Evolutionary conservation across 2,113 vertebrate species (phyloP), one percentile per base, ranked within the genome.

Genomic region (Mionectes macconnelli): DNA sequence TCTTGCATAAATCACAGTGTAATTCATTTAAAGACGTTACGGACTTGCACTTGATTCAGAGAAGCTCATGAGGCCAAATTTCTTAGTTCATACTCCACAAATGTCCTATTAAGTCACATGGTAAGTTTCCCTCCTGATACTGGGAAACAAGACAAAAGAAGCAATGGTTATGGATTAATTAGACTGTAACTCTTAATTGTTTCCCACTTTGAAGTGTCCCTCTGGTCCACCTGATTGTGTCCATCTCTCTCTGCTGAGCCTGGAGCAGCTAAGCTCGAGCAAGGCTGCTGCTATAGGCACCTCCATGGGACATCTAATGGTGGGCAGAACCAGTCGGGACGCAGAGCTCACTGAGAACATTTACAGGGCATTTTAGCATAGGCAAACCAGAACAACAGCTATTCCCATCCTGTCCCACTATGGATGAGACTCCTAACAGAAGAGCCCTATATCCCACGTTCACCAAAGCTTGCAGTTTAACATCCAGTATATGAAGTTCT

Each of bases 281-380:
- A 63, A 75, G 15, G 6, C 0, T 84, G 9, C 30, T 47, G 27
- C 22, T 3, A 1, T 14, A 19, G 49, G 12, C 39, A 59, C 1
- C 10, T 50, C 18, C 37, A 55, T 2, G 12, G 35, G 23, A 28
- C 11, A 40, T 7, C 0, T 0, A 52, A 60, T 0, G 0, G 21
- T 56, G 42, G 30, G 10, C 33, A 95, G 66, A 39, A 50, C 24
- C 3, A 3, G 6, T 17, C 35, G 0, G 0, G n/a, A 62, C 28
- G 27, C 10, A 40, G 18, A 49, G 10, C 25, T 37, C 44, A 56
- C 44, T 25, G 21, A 37, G 7, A 78, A 6, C 39, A 14, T 82
- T 64, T 79, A 18, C 24, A 90, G 49, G 20, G 10, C 8, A n/a
- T 0, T 1, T 59, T 37, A 17, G 8, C 17, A 17, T 40, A 45